Evolutionary conservation across 1,140 invertebrate genomes (phyloP).

Genomic region (Drosophila dunni): DNA sequence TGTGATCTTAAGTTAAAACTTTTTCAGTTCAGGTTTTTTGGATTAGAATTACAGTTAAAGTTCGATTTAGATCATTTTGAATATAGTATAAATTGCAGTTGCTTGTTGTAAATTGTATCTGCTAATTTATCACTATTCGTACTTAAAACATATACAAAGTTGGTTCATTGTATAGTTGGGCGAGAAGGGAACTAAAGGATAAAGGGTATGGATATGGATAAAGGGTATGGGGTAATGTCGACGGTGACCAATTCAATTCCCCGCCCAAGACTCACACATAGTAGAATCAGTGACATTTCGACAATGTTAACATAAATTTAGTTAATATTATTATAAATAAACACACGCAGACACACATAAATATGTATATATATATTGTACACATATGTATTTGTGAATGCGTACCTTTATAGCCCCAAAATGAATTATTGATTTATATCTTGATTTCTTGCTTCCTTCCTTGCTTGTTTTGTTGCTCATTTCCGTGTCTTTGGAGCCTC

Average conservation of each 20-base stretch:
- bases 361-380: neutral
- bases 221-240: neutral
- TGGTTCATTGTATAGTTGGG: constrained; percentile 23
- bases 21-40: constrained; percentile 51
- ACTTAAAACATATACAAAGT: constrained; percentile 42
- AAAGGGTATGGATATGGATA: no score
- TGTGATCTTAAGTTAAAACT: constrained; percentile 36
- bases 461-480: constrained; percentile 28
- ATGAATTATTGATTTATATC: constrained; percentile 8
- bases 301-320: constrained; percentile 35
- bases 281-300: constrained; percentile 9
- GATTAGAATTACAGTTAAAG: constrained; percentile 29
- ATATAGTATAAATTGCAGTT: constrained; percentile 10
- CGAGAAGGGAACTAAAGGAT: no score
- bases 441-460: neutral
- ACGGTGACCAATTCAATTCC: constrained; percentile 1
- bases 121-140: constrained; percentile 30
- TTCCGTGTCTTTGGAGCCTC: constrained; percentile 68
- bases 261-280: constrained; percentile 34
- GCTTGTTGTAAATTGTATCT: neutral
- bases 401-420: constrained; percentile 5
- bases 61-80: constrained; percentile 28
- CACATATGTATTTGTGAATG: constrained; percentile 7
- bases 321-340: constrained; percentile 37
- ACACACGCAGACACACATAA: constrained; percentile 16